These are phyloP conservation scores for Typhlomys cinereus DNA, from an alignment of 2,113 vertebrate species.

Conservation along the genomic window DNA sequence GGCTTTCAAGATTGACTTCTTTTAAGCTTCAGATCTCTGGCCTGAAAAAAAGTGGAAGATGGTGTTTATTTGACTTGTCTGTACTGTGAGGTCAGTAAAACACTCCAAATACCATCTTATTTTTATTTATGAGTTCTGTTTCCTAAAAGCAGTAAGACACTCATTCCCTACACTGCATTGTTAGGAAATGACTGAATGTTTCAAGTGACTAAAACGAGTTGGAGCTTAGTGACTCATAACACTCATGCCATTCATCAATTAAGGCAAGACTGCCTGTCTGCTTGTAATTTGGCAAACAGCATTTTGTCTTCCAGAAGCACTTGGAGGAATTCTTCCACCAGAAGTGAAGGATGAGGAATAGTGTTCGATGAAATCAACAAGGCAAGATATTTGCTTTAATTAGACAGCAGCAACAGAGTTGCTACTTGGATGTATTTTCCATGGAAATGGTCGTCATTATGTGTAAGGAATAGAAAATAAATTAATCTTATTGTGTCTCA, in stretches of 20 bases:
- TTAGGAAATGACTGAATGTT: slow-evolving; percentile 59
- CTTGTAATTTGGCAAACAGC: slow-evolving; percentile 56
- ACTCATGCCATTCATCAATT: slow-evolving; percentile 60
- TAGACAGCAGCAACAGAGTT: slow-evolving; percentile 35
- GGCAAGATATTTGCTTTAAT: slow-evolving; percentile 37
- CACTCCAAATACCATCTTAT: slow-evolving; percentile 62
- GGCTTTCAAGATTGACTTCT: slow-evolving; percentile 69
- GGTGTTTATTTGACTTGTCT: slow-evolving; percentile 73
- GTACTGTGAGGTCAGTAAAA: slow-evolving; percentile 57
- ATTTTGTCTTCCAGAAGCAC: slow-evolving; percentile 72
- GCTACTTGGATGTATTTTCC: slow-evolving; percentile 31
- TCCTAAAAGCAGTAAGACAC: slow-evolving; percentile 63
- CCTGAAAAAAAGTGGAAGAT: slow-evolving; percentile 56
- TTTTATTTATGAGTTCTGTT: slow-evolving; percentile 73
- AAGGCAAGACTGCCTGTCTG: slow-evolving; percentile 61
- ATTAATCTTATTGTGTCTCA: background rate
- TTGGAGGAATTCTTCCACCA: slow-evolving; percentile 50
- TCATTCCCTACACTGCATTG: slow-evolving; percentile 29
- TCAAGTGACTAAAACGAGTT: slow-evolving; percentile 61
- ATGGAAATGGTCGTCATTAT: background rate
- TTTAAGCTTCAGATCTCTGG: slow-evolving; percentile 72
- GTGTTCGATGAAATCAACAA: slow-evolving; percentile 54
- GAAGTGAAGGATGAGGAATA: slow-evolving; percentile 59
- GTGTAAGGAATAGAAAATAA: slow-evolving; percentile 23
- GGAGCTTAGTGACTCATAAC: slow-evolving; percentile 66